Percentiles rank a stretch among this genome's conserved stretches.
phyloP scores from a whole-genome alignment of 2,797 vertebrate genomes.

The Acrocephalus scirpaceus region DNA sequence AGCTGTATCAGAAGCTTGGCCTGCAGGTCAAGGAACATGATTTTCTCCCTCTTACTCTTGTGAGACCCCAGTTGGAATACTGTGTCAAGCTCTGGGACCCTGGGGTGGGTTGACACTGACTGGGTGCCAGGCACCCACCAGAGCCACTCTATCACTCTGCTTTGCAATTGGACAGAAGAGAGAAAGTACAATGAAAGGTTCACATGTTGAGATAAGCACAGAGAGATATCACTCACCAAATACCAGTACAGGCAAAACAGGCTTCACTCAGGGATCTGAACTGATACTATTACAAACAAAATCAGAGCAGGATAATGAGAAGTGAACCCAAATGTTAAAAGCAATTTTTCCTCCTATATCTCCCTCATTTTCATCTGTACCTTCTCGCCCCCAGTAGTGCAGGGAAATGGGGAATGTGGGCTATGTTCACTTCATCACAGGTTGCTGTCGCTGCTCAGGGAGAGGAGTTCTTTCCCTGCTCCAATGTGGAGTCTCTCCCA shows the following conservation, averaged over 20 bases:
- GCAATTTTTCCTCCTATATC: neutral
- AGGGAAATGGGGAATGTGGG: neutral
- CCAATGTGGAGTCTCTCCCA: neutral
- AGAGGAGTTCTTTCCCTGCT: neutral
- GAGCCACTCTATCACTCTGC: neutral
- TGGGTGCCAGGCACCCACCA: neutral
- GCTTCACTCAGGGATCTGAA: neutral
- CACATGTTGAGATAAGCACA: neutral
- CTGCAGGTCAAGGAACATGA: neutral
- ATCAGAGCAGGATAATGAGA: neutral
- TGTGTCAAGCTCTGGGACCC: neutral
- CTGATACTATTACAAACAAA: neutral
- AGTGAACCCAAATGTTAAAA: neutral
- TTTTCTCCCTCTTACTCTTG: neutral
- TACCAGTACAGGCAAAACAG: neutral
- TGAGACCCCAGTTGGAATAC: neutral
- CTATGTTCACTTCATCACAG: neutral
- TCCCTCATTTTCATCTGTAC: neutral
- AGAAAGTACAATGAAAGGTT: neutral
- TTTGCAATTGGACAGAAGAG: neutral
- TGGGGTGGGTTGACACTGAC: neutral
- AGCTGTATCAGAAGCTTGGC: neutral
- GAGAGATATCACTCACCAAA: neutral
- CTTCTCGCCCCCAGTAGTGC: rapidly evolving
- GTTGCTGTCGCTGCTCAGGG: rapidly evolving